Base-by-base conservation (phyloP, 2,888 invertebrate species). In the Chironomus tentans region DNA sequence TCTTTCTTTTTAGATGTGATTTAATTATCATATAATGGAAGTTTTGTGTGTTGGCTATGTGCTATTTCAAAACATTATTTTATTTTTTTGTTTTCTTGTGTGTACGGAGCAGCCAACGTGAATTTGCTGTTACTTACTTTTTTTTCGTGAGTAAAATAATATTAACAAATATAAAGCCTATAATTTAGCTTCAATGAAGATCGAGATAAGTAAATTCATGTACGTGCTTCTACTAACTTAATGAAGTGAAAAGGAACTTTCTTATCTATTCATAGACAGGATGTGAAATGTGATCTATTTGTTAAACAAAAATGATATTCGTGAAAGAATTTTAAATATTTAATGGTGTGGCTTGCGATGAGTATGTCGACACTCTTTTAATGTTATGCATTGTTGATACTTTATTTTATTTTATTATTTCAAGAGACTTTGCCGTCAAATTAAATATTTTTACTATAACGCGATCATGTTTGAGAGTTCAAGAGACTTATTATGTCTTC, bases 1-100 rank as follows among this genome's bases (percentile, higher is more conserved):
- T 74, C 22, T 46, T 48, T 65, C 65, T 65, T 21, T 13, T 56
- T 46, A 18, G 38, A 74, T 74, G 47, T 48, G 74, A 74, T 62
- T 73, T 56, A 73, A 73, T 74, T 74, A 74, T 65, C 74, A 74
- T 74, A 73, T 74, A 74, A 74, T 61, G 74, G 38, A 24, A 5
- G 18, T 56, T 50, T 13, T 62, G 7, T 73, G 50, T 22, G 50
- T 22, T 46, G 72, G 18, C 70, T 7, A 47, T 21, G 56, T 48
- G 56, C n/a, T 22, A 56, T 73, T 73, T 70, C 38, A 21, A 48
- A 48, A 38, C 12, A 38, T 38, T 38, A 10, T 38, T 38, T 13
- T 47, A n/a, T n/a, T 70, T 15, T 18, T 70, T 38, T 18, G 7
- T 2, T 65, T 18, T 65, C 38, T 38, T 38, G 38, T 38, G 38